phyloP scores from a whole-genome alignment of 2,113 vertebrate species.

The Pterocles orientalis region DNA sequence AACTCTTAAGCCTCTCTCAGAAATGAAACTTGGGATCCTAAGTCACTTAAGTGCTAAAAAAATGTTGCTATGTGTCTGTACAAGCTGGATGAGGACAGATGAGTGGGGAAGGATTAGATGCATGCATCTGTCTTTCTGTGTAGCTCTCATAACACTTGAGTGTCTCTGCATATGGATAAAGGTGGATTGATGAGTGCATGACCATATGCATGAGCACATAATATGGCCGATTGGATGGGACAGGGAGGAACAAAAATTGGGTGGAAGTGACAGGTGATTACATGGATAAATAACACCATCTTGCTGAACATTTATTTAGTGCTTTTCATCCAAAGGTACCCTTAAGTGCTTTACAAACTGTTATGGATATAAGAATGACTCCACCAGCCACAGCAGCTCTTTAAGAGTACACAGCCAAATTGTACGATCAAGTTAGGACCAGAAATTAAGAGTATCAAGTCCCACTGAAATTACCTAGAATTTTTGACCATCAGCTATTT shows the following conservation, averaged over 20 bases:
- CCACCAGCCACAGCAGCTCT: slow-evolving; percentile 62
- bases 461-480: slow-evolving; percentile 56
- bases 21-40: slow-evolving; percentile 60
- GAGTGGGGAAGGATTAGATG: slow-evolving; percentile 52
- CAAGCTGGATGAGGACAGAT: slow-evolving; percentile 55
- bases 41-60: slow-evolving; percentile 65
- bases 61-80: slow-evolving; percentile 35
- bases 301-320: slow-evolving; percentile 66
- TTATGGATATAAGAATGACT: slow-evolving; percentile 70
- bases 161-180: slow-evolving; percentile 65
- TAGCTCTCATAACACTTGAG: slow-evolving; percentile 62
- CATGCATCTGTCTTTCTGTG: slow-evolving; percentile 61
- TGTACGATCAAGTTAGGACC: slow-evolving; percentile 63
- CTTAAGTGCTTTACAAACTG: slow-evolving; percentile 73
- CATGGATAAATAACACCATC: slow-evolving; percentile 69
- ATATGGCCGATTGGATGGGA: slow-evolving; percentile 68
- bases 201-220: slow-evolving; percentile 66
- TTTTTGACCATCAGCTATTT: slow-evolving; percentile 62
- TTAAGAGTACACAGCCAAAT: slow-evolving; percentile 66
- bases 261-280: slow-evolving; percentile 71
- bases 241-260: slow-evolving; percentile 70
- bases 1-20: slow-evolving; percentile 22
- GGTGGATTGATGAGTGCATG: slow-evolving; percentile 69
- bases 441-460: slow-evolving; percentile 65
- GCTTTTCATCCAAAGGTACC: slow-evolving; percentile 68